A percentile compares a stretch with the other conserved stretches of the same genome.
phyloP scores from a whole-genome alignment of 2,113 vertebrate genomes.

The Spheniscus mendiculus region DNA sequence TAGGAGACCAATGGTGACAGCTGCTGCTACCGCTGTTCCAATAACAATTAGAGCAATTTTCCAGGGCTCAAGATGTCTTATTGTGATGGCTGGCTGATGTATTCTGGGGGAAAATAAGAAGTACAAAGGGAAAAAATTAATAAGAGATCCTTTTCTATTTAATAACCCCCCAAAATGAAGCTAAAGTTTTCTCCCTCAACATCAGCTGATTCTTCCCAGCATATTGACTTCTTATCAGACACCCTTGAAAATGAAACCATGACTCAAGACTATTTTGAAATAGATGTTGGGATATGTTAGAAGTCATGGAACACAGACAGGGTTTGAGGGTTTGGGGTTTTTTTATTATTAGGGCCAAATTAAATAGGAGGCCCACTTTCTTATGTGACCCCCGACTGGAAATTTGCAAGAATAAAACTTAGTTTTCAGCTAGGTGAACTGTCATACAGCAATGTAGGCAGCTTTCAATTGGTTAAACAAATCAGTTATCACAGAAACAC shows the following conservation, averaged over 20 bases:
- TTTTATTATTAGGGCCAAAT: background rate
- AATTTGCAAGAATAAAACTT: background rate
- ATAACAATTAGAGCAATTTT: slow-evolving; percentile 51
- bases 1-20: slow-evolving; percentile 61
- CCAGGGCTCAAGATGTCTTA: slow-evolving; percentile 64
- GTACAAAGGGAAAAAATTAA: background rate
- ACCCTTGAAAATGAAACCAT: slow-evolving; percentile 6
- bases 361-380: background rate
- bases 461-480: background rate
- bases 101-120: slow-evolving; percentile 3
- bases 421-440: background rate
- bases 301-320: background rate
- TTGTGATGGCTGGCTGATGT: slow-evolving; percentile 11
- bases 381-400: background rate
- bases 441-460: background rate
- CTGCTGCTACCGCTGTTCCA: slow-evolving; percentile 38
- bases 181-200: background rate
- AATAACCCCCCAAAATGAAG: fast-evolving
- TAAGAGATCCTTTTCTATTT: background rate
- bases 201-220: background rate
- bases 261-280: slow-evolving; percentile 4
- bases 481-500: background rate
- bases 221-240: background rate
- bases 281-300: background rate
- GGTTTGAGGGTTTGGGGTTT: background rate